Evolutionary conservation across 2,888 invertebrate genomes (phyloP).

Genomic region (Alcis repandata): DNA sequence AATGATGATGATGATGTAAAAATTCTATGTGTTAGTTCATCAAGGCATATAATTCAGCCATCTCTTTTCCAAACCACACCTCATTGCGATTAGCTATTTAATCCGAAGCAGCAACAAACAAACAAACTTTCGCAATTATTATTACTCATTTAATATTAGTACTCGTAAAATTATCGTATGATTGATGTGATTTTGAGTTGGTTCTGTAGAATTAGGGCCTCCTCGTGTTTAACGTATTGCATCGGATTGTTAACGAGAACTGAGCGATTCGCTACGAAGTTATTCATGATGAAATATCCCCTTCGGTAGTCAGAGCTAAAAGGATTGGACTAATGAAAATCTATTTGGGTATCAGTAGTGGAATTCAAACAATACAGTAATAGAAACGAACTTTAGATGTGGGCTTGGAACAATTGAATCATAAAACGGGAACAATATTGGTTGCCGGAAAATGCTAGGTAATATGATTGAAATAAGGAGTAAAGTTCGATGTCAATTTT

Average conservation of each 20-base stretch:
- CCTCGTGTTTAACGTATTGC: constrained; percentile 25
- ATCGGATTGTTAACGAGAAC: constrained; percentile 23
- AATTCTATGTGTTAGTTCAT: too few relatives aligned
- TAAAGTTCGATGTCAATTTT: not conserved
- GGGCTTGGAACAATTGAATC: constrained; percentile 1
- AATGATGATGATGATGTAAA: too few relatives aligned
- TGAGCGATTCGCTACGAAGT: constrained; percentile 19
- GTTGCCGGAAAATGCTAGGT: not conserved
- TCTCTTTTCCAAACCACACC: too few relatives aligned
- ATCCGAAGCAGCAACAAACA: too few relatives aligned
- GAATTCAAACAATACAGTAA: constrained; percentile 15
- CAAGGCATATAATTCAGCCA: too few relatives aligned
- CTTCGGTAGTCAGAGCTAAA: constrained; percentile 12
- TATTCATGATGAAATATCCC: constrained; percentile 32
- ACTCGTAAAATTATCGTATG: too few relatives aligned
- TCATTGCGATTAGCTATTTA: too few relatives aligned
- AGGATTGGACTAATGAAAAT: constrained; percentile 31
- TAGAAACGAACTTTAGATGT: constrained; percentile 5
- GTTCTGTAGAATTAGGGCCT: not conserved
- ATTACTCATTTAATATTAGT: too few relatives aligned
- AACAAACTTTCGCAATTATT: too few relatives aligned
- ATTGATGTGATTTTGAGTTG: too few relatives aligned
- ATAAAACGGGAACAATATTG: not conserved
- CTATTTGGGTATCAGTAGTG: constrained; percentile 15
- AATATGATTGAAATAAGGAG: too few relatives aligned